Base-by-base conservation (phyloP, 53 echinoderm and acorn worm genomes). In the Crossaster papposus region DNA sequence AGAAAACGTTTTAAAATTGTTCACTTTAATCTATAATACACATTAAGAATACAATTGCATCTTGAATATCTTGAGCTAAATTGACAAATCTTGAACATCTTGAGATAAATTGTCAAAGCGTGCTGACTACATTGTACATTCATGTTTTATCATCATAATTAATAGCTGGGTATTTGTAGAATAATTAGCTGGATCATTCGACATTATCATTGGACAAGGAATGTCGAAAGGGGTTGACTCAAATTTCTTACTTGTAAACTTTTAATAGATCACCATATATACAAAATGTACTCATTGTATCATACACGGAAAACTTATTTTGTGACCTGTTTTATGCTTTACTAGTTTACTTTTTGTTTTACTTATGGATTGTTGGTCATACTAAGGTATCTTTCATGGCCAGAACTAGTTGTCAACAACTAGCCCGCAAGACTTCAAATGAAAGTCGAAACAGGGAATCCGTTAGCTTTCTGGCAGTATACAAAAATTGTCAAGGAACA, bases 1-100 rank as follows among this genome's bases (percentile, higher is more conserved):
- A 79, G 31, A 79, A 30, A 53, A 79, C 53, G 53, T 79, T 79
- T 79, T 79, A 24, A 79, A 15, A 79, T 79, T 79, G 79, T 28
- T 79, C 53, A 29, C 55, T 79, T 79, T 50, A 38, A 38, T 26
- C 51, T 14, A 30, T 79, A 28, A 15, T 53, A 79, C 50, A 58
- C 53, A n/a, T 44, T 7, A 44, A 44, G 44, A 44, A 44, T 20
- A 11, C 58, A 58, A 11, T n/a, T 58, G 58, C 58, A 58, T 58
- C 7, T 58, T 58, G 58, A 44, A 58, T 58, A 58, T 8, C 22
- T 20, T 4, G 2, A 58, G 22, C 14, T 20, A 71, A 12, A 31
- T 71, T 20, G 32, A 71, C 44, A n/a, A n/a, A 58, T 58, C 7
- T 58, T 58, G 58, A 44, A 58, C 17, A 58, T 8, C 22, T 20